phyloP scores from a whole-genome alignment of 2,797 vertebrate genomes.

The Urocyon cinereoargenteus region DNA sequence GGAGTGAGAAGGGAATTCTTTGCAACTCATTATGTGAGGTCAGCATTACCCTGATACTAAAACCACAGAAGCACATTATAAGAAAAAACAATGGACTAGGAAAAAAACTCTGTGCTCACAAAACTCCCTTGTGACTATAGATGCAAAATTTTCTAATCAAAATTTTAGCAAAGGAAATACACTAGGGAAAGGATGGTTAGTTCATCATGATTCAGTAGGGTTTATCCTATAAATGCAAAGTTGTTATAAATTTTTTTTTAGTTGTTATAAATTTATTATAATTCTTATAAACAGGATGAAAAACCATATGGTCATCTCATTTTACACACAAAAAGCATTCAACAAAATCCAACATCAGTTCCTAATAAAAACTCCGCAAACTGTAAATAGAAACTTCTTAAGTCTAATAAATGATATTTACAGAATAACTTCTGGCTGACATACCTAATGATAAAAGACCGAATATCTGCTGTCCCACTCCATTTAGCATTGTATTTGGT shows the following conservation, averaged over 20 bases:
- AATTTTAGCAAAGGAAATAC: not conserved
- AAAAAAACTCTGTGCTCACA: not conserved
- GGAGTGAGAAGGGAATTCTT: not conserved
- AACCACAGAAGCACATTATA: not conserved
- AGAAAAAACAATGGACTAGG: not conserved
- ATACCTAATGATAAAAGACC: not conserved
- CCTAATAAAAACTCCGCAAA: not conserved
- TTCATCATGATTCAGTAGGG: not conserved
- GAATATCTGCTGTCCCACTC: not conserved
- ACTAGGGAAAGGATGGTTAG: not conserved
- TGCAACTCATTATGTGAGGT: not conserved
- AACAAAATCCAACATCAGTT: not conserved
- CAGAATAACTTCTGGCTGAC: not conserved
- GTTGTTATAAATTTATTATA: not conserved
- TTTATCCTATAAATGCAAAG: not conserved
- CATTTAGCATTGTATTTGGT: not conserved
- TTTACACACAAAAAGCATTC: not conserved
- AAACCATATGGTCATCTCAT: not conserved
- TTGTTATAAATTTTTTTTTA: not conserved
- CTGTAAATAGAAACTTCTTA: not conserved
- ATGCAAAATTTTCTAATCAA: not conserved
- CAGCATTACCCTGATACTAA: not conserved
- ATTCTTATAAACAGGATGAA: not conserved
- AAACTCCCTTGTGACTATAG: not conserved
- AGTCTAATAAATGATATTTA: not conserved